These are phyloP conservation scores for Brachypalpus laphriformis DNA, from an alignment of 2,888 invertebrate species.

Conservation along the genomic window DNA sequence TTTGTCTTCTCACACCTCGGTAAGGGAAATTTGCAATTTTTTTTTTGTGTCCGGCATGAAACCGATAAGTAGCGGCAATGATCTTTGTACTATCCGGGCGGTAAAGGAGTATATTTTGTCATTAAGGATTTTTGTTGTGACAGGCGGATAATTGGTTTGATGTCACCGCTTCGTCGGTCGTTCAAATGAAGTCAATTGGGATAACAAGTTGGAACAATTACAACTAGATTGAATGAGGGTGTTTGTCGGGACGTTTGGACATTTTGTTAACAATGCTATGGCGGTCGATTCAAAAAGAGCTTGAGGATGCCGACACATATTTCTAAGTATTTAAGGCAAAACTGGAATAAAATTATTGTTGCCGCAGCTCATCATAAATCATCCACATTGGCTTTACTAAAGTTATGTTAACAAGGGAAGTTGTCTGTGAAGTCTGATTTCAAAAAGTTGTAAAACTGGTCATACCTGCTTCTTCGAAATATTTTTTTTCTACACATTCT, in stretches of 20 bases:
- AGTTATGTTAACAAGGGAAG: too few species aligned
- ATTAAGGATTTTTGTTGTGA: conserved; percentile 27
- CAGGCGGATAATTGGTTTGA: conserved; percentile 35
- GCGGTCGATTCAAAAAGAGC: background rate
- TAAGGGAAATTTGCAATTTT: background rate
- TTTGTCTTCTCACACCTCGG: conserved; percentile 43
- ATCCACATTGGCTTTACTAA: too few species aligned
- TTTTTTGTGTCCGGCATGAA: background rate
- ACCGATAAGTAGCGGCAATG: background rate
- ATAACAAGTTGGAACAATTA: background rate
- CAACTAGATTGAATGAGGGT: background rate
- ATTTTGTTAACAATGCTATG: background rate
- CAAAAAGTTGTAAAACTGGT: too few species aligned
- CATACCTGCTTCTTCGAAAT: too few species aligned
- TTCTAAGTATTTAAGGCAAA: too few species aligned
- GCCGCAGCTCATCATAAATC: too few species aligned
- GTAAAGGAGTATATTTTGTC: background rate
- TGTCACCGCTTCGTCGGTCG: background rate
- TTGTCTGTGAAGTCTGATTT: too few species aligned
- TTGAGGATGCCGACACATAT: too few species aligned
- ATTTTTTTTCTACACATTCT: too few species aligned
- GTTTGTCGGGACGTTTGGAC: background rate
- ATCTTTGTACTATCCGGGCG: background rate
- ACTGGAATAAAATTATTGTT: too few species aligned
- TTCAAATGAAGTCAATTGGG: conserved; percentile 39